These are phyloP conservation scores for Romanogobio albipinnatus DNA, from an alignment of 2,113 vertebrate species.

Conservation along the genomic window DNA sequence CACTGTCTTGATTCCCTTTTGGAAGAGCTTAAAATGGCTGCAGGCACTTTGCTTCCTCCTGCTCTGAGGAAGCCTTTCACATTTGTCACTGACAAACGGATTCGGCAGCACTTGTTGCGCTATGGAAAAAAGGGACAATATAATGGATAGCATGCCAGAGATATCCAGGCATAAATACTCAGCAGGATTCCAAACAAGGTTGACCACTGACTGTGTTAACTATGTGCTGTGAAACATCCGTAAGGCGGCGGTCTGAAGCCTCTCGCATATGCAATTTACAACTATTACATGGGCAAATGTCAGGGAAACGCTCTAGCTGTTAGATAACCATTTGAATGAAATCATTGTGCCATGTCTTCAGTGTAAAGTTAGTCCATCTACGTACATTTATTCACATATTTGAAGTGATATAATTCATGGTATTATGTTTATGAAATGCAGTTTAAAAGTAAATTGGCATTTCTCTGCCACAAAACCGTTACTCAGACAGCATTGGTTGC, in stretches of 20 bases:
- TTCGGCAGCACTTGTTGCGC: slow-evolving; percentile 44
- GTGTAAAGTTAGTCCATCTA: neutral
- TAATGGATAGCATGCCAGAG: slow-evolving; percentile 30
- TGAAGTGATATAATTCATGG: neutral
- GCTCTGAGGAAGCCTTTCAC: slow-evolving; percentile 36
- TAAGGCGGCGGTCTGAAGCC: neutral
- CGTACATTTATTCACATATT: neutral
- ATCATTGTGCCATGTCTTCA: neutral
- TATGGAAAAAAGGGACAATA: neutral
- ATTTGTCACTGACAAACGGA: slow-evolving; percentile 44
- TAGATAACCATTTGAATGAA: slow-evolving; percentile 1
- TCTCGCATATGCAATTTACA: slow-evolving; percentile 28
- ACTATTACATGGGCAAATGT: slow-evolving; percentile 22
- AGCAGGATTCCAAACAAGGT: slow-evolving; percentile 33
- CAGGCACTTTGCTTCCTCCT: slow-evolving; percentile 63
- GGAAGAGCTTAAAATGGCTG: slow-evolving; percentile 60
- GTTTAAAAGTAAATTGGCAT: neutral
- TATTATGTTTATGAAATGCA: neutral
- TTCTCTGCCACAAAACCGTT: neutral
- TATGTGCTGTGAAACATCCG: slow-evolving; percentile 10
- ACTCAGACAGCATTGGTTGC: neutral
- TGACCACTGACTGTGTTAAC: slow-evolving; percentile 44
- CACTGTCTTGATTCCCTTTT: slow-evolving; percentile 71
- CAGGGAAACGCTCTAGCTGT: slow-evolving; percentile 7
- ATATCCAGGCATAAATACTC: slow-evolving; percentile 19